Base-by-base conservation (phyloP, 1,140 invertebrate genomes). In the Cecropterus lyciades region DNA sequence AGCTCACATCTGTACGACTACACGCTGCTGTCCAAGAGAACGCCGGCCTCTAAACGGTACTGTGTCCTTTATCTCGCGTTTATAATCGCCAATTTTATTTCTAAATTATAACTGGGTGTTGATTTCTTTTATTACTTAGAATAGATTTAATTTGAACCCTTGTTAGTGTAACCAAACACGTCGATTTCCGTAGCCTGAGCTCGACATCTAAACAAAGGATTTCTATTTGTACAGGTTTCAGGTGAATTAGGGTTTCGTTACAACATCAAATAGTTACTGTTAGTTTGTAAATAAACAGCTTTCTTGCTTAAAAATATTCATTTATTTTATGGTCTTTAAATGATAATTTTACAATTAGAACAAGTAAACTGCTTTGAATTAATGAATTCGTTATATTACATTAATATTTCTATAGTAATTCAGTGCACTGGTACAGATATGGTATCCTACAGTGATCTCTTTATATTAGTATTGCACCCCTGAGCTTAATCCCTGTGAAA, bases 41-140 rank as follows among this genome's bases (percentile, higher is more conserved):
- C 91, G 60, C 89, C 89, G 80, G 90, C 89, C 64, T 92, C 91
- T 7, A 93, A 93, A 84, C 79, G 90, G 91, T 92, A 84, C 66
- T 37, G 33, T 37, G 10, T 37, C n/a, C 11, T 37, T 37, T 37
- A 37, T 37, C 27, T 30, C 27, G 0, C 27, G 33, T 37, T 37
- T 11, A 37, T 37, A 1, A 37, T 37, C 0, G 33, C 33, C 33
- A n/a, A 37, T 11, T 11, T 37, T 11, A 37, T 37, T 37, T 10
- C n/a, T 37, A 6, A 37, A 37, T 11, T 11, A 37, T 11, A 33
- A 6, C 3, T 33, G 6, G 9, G 1, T 8, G 6, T 10, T 1
- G 0, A 33, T 33, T 33, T 33, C 9, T 17, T 2, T 15, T 7
- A 27, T 24, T 24, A 48, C 8, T 48, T 10, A 17, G 9, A 48